A percentile compares a stretch with the other conserved stretches of the same genome.
Evolutionary conservation across 35 echinoderm and acorn worm species (phyloP).

Genomic region (Heliocidaris tuberculata): DNA sequence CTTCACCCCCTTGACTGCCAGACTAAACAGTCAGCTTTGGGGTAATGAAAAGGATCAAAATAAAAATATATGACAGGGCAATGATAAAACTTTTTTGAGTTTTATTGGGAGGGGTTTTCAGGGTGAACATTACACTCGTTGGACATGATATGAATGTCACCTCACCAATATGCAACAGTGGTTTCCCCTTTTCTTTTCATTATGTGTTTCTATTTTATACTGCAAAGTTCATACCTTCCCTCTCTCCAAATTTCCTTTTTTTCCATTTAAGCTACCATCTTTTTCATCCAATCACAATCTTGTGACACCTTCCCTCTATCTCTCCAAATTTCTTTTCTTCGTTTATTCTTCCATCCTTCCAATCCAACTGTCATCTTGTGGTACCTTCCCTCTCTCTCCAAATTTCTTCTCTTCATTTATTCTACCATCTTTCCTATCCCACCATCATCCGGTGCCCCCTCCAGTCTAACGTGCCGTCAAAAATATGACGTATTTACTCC

Average conservation of each 20-base stretch:
- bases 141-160: too few relatives aligned
- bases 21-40: background rate
- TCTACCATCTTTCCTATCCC: background rate
- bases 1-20: background rate
- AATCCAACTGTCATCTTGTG: background rate
- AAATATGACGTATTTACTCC: conserved; percentile 3
- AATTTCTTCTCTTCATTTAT: background rate
- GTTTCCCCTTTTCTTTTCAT: too few relatives aligned
- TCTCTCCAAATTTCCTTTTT: too few relatives aligned
- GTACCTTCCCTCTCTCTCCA: background rate
- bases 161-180: too few relatives aligned
- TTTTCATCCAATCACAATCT: too few relatives aligned
- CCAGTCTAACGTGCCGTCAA: background rate
- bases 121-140: background rate
- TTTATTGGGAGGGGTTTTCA: background rate
- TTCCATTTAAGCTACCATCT: too few relatives aligned
- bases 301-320: too few relatives aligned
- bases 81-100: background rate
- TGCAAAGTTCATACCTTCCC: too few relatives aligned
- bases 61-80: background rate
- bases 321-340: too few relatives aligned
- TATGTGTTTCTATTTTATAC: too few relatives aligned
- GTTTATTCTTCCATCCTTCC: too few relatives aligned
- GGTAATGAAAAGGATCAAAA: background rate
- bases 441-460: background rate